Percentiles rank a stretch among this genome's conserved stretches.
phyloP scores from a whole-genome alignment of 2,888 invertebrate species.

The Boloria selene region DNA sequence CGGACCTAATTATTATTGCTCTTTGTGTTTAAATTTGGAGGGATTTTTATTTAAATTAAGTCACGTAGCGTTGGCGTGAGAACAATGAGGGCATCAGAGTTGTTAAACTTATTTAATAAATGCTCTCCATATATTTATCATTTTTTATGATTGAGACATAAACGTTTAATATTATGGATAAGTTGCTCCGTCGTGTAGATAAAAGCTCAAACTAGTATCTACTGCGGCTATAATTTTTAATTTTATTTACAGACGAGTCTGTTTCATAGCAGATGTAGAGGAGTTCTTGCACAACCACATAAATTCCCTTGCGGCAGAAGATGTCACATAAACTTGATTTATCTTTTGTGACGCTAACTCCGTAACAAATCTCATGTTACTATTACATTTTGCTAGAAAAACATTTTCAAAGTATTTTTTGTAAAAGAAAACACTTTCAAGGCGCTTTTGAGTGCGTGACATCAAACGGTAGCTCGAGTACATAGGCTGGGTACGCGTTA shows the following conservation, averaged over 20 bases:
- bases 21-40: constrained; percentile 74
- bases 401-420: constrained; percentile 43
- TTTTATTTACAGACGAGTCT: constrained; percentile 38
- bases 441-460: constrained; percentile 40
- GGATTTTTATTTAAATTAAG: constrained; percentile 67
- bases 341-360: constrained; percentile 72
- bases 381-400: constrained; percentile 49
- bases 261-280: constrained; percentile 47
- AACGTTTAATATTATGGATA: constrained; percentile 1
- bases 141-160: constrained; percentile 10
- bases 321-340: constrained; percentile 80
- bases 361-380: constrained; percentile 65
- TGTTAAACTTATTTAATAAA: constrained; percentile 47
- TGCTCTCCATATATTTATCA: constrained; percentile 10
- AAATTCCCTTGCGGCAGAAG: constrained; percentile 72
- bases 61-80: constrained; percentile 59
- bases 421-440: constrained; percentile 30
- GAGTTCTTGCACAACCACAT: constrained; percentile 63
- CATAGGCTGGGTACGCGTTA: constrained; percentile 27
- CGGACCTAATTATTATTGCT: constrained; percentile 77
- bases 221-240: constrained; percentile 32
- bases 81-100: constrained; percentile 54
- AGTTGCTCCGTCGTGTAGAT: neutral
- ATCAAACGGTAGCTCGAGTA: constrained; percentile 38
- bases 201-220: constrained; percentile 6